Percentiles rank a stretch among this genome's conserved stretches.
These are phyloP conservation scores for Tenebrosternarchus preto DNA, from an alignment of 2,113 vertebrate species.

Conservation along the genomic window DNA sequence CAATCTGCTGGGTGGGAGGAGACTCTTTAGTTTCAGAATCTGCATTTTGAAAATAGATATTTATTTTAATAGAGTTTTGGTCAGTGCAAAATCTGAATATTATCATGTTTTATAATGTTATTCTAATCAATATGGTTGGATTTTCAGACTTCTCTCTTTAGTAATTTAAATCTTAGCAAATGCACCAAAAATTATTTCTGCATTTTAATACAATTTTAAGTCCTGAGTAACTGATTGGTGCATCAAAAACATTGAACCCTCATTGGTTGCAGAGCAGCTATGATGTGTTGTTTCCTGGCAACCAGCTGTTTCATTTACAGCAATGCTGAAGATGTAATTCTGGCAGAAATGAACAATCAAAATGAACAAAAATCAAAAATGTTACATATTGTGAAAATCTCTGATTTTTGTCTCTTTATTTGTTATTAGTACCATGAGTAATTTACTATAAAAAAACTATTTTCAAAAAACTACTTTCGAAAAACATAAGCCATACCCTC, in stretches of 20 bases:
- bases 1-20: no score
- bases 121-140: no score
- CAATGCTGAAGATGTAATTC: conserved; percentile 9
- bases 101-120: no score
- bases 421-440: not conserved
- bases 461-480: no score
- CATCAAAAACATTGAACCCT: conserved; percentile 18
- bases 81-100: no score
- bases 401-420: not conserved
- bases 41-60: no score
- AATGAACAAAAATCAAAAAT: not conserved
- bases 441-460: not conserved
- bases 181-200: not conserved
- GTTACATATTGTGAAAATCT: no score
- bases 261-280: conserved; percentile 20
- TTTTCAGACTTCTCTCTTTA: no score
- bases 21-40: no score
- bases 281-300: conserved; percentile 43
- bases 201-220: not conserved
- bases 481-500: no score
- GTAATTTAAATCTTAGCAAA: no score
- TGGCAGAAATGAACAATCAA: conserved; percentile 21
- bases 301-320: conserved; percentile 33
- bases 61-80: no score
- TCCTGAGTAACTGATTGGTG: not conserved